A percentile compares a stretch with the other conserved stretches of the same genome.
Conservation (phyloP, 1,140 invertebrate species). For the Copidosoma floridanum region DNA sequence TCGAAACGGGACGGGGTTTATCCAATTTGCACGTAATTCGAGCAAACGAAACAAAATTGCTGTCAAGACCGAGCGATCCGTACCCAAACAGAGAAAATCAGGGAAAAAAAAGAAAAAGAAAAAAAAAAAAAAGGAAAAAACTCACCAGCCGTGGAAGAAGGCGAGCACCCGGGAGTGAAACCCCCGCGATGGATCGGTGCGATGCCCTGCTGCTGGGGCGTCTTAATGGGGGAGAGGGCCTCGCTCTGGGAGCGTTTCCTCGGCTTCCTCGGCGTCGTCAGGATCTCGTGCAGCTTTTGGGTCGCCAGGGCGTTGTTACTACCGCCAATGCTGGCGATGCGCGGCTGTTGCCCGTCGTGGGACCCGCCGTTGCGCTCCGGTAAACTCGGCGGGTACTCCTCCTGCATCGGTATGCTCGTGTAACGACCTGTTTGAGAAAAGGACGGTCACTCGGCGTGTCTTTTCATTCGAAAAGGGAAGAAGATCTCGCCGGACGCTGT, state of each 20-base stretch:
- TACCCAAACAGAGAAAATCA: too few species aligned
- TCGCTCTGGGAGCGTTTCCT: conserved; percentile 29
- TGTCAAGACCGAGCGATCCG: too few species aligned
- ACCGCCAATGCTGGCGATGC: conserved; percentile 64
- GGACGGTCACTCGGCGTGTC: too few species aligned
- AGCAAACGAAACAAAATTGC: too few species aligned
- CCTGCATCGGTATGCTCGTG: conserved; percentile 46
- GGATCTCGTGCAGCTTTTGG: conserved; percentile 70
- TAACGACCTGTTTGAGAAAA: conserved; percentile 45
- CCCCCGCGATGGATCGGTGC: conserved; percentile 53
- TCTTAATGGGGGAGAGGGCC: background rate
- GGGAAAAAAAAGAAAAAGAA: too few species aligned
- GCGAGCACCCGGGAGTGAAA: conserved; percentile 49
- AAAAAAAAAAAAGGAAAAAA: too few species aligned
- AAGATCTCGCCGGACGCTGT: too few species aligned
- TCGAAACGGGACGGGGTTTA: too few species aligned
- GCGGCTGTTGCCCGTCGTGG: conserved; percentile 48
- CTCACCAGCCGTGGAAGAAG: conserved; percentile 30
- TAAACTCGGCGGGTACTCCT: conserved; percentile 44
- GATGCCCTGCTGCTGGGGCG: conserved; percentile 31
- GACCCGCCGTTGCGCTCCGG: conserved; percentile 43
- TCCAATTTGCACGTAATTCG: too few species aligned
- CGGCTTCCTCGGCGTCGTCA: conserved; percentile 68
- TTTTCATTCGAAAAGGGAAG: too few species aligned
- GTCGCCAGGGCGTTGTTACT: too few species aligned